Evolutionary conservation across 2,888 invertebrate genomes (phyloP), one percentile per base, ranked within the genome.

Genomic region (Amiota mariae): DNA sequence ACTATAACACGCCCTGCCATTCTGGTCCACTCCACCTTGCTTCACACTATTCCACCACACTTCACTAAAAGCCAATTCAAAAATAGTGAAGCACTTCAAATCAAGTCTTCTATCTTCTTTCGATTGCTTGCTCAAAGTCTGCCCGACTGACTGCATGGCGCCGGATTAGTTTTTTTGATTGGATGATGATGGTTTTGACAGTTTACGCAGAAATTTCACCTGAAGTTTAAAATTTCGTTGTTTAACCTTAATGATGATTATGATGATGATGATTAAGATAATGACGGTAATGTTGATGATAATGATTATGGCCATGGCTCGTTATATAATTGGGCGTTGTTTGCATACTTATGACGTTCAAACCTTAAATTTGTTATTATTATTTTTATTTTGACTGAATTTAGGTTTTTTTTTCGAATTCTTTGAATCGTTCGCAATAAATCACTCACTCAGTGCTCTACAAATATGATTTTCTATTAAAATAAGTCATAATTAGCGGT

Each of bases 161-260:
- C 85, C 85, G 82, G 85, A 86, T 85, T 85, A 81, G 83, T 76
- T 85, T 78, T 36, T 82, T 85, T 84, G 84, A 85, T 85, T 81
- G 85, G 83, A 72, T 74, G 51, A 72, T 74, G 51, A 59, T 72
- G 56, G 68, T 76, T 75, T 74, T 73, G 75, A 46, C 64, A 75
- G 66, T 72, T 72, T 63, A 67, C 76, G 74, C 73, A 72, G 75
- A 78, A 86, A 84, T 84, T 84, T 84, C 84, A 86, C 84, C 86
- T 84, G 84, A 84, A 81, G 72, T 79, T 71, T 59, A 11, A 71
- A 61, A 20, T 49, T 11, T 12, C 54, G 18, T 51, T 67, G 51
- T 67, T 36, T 6, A 6, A 6, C 36, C 36, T 36, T 36, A 36
- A 36, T 6, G 36, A 36, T 36, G 36, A 36, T 36, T 49, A 20